phyloP scores from a whole-genome alignment of 23 tunicate species.

The Oikopleura dioica region DNA sequence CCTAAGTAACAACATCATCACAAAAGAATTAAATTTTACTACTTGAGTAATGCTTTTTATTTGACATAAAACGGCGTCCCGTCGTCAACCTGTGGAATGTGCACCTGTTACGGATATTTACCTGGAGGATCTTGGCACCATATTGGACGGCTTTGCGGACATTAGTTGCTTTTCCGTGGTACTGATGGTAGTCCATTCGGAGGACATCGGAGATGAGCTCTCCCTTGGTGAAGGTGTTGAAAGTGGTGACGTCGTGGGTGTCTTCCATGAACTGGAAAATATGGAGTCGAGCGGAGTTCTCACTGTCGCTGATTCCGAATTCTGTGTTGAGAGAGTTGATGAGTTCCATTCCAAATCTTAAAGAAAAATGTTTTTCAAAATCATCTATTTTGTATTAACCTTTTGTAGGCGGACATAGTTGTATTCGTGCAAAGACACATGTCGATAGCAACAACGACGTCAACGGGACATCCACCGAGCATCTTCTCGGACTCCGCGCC shows the following conservation, averaged over 20 bases:
- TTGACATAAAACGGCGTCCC: not conserved
- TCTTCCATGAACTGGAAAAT: conserved; percentile 6
- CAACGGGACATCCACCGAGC: not conserved
- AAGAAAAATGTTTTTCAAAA: no score
- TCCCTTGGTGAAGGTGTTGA: not conserved
- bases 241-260: not conserved
- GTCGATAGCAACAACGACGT: not conserved
- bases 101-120: not conserved
- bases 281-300: not conserved
- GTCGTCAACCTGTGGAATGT: no score
- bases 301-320: not conserved
- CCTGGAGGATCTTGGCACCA: not conserved
- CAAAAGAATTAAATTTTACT: not conserved
- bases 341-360: not conserved
- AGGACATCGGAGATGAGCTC: not conserved
- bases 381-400: no score
- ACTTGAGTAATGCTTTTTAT: not conserved
- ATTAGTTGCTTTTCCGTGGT: conserved; percentile 1
- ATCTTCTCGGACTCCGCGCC: not conserved
- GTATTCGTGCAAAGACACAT: not conserved
- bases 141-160: not conserved
- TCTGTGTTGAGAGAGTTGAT: not conserved
- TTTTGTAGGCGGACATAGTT: not conserved
- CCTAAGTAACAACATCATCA: not conserved
- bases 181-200: not conserved